A percentile compares a stretch with the other conserved stretches of the same genome.
phyloP scores from a whole-genome alignment of 2,888 invertebrate species.

The Rhogogaster chlorosoma region DNA sequence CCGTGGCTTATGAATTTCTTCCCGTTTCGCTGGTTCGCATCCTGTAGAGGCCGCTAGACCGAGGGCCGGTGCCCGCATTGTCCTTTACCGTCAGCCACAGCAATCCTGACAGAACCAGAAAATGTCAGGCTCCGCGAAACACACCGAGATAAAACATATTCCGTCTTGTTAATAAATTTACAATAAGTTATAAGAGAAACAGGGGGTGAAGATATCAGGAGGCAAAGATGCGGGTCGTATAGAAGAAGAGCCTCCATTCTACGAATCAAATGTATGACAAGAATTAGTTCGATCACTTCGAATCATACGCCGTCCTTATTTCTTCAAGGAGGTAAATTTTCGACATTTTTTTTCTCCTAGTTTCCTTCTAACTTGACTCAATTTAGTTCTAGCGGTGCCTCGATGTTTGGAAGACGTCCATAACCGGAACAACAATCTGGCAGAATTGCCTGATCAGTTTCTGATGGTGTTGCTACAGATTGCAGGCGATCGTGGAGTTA shows the following conservation, averaged over 20 bases:
- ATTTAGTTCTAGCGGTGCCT: neutral
- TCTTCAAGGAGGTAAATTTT: neutral
- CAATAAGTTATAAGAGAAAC: neutral
- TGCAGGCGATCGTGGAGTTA: neutral
- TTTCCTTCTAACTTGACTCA: neutral
- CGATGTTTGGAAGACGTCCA: neutral
- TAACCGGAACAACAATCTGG: neutral
- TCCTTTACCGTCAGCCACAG: conserved; percentile 40
- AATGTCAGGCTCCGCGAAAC: conserved; percentile 32
- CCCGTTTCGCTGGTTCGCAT: conserved; percentile 58
- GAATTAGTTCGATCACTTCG: neutral
- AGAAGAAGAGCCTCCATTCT: neutral
- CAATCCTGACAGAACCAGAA: conserved; percentile 31
- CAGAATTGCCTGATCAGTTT: neutral
- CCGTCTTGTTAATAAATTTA: conserved; percentile 35
- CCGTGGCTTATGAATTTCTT: conserved; percentile 65
- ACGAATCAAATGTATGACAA: neutral
- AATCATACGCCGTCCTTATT: neutral
- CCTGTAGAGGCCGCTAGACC: conserved; percentile 51
- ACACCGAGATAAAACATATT: conserved; percentile 35
- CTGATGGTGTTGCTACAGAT: neutral
- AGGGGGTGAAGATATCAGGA: neutral
- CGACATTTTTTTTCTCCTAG: neutral
- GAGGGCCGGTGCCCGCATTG: conserved; percentile 44
- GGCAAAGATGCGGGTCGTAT: neutral